phyloP scores from a whole-genome alignment of 2,113 vertebrate genomes.

The Myrmecobius fasciatus region DNA sequence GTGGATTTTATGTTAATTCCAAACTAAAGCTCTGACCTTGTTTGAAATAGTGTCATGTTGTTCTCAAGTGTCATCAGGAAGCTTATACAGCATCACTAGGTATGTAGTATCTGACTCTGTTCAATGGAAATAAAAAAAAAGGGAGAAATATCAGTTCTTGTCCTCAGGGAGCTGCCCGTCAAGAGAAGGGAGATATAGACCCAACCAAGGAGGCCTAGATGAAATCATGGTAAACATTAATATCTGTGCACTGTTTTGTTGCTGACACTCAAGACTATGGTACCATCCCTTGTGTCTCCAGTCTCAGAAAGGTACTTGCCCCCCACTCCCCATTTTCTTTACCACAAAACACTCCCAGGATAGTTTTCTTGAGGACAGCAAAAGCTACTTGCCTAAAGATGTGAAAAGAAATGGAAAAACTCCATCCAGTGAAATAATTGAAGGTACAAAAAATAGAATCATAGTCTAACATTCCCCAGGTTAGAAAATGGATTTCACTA shows the following conservation, averaged over 20 bases:
- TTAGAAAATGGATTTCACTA: not conserved
- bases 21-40: not conserved
- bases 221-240: not conserved
- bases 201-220: not conserved
- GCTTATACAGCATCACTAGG: not conserved
- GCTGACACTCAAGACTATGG: not conserved
- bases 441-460: not conserved
- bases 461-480: not conserved
- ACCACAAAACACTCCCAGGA: not conserved
- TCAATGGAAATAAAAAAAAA: not conserved
- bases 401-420: not conserved
- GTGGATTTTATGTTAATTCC: not conserved
- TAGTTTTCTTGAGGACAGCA: not conserved
- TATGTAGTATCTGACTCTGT: not conserved
- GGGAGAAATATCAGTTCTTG: not conserved
- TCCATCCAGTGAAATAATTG: not conserved
- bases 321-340: not conserved
- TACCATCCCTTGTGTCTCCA: not conserved
- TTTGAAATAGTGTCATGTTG: not conserved
- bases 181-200: not conserved
- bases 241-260: not conserved
- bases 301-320: not conserved
- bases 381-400: not conserved
- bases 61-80: not conserved
- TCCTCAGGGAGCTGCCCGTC: not conserved